Percentiles rank a stretch among this genome's conserved stretches.
phyloP scores from a whole-genome alignment of 2,888 invertebrate genomes.

The Nebria brevicollis region DNA sequence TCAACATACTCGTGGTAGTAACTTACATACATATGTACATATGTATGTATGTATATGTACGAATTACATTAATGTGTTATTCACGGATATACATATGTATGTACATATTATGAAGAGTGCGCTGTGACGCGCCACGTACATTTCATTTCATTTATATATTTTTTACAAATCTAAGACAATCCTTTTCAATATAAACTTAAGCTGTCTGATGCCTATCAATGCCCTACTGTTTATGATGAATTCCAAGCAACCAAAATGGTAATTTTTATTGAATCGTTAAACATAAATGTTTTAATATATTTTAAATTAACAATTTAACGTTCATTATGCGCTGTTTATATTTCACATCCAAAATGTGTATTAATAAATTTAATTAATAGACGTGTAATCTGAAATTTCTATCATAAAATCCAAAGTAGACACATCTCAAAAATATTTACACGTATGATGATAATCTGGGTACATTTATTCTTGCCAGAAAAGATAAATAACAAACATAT shows the following conservation, averaged over 20 bases:
- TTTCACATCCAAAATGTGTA: slow-evolving; percentile 1
- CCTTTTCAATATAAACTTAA: slow-evolving; percentile 23
- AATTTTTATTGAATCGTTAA: background rate
- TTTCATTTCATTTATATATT: slow-evolving; percentile 34
- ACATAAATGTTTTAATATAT: background rate
- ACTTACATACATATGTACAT: no score
- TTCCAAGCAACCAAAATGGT: background rate
- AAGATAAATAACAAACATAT: no score
- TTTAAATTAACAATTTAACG: background rate
- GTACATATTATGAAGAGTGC: slow-evolving; percentile 17
- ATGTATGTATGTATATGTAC: no score
- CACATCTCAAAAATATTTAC: no score
- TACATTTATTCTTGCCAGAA: no score
- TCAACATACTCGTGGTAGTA: background rate
- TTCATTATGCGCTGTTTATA: background rate
- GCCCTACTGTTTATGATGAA: slow-evolving; percentile 4
- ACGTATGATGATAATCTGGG: no score
- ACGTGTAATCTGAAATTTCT: background rate
- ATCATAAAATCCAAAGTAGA: no score
- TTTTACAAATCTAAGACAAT: slow-evolving; percentile 18
- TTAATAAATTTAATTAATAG: background rate
- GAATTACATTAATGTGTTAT: slow-evolving; percentile 18
- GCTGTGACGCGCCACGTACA: background rate
- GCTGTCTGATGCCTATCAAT: background rate
- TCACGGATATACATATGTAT: no score